Conservation (phyloP, 2,888 invertebrate species). For the Oithona nana region DNA sequence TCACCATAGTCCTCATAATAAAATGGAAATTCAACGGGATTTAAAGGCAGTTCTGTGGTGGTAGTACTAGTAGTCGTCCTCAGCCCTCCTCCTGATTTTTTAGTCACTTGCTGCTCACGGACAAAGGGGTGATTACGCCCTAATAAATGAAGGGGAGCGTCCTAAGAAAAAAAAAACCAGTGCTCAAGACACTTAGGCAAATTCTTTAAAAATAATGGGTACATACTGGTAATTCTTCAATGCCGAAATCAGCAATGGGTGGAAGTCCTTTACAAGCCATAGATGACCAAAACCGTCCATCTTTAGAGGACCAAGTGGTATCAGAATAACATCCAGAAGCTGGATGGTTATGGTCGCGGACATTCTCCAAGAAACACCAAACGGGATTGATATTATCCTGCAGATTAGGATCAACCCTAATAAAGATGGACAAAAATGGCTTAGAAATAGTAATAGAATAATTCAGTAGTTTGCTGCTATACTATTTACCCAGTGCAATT, state of each 20-base stretch:
- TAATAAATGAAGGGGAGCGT: neutral
- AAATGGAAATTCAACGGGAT: too few species aligned
- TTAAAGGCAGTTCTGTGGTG: too few species aligned
- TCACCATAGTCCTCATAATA: neutral
- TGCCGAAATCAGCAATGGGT: neutral
- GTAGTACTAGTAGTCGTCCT: too few species aligned
- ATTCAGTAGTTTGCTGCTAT: neutral
- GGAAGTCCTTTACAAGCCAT: slow-evolving; percentile 6
- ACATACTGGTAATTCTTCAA: neutral
- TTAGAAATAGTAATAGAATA: too few species aligned
- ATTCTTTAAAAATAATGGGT: neutral
- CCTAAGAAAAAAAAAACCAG: neutral
- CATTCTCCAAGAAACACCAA: slow-evolving; percentile 14
- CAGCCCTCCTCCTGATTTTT: too few species aligned
- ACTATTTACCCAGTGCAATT: slow-evolving; percentile 10
- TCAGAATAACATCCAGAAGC: slow-evolving; percentile 3
- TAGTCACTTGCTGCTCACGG: too few species aligned
- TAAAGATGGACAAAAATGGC: too few species aligned
- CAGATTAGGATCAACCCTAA: slow-evolving; percentile 1
- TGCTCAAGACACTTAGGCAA: neutral
- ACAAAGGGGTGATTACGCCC: neutral
- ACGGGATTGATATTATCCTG: slow-evolving; percentile 8
- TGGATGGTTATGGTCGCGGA: slow-evolving; percentile 7
- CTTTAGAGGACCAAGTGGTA: slow-evolving; percentile 8
- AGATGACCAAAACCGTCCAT: slow-evolving; percentile 13